Conservation (phyloP, 2,797 vertebrate species). For the Chaetophractus vellerosus region DNA sequence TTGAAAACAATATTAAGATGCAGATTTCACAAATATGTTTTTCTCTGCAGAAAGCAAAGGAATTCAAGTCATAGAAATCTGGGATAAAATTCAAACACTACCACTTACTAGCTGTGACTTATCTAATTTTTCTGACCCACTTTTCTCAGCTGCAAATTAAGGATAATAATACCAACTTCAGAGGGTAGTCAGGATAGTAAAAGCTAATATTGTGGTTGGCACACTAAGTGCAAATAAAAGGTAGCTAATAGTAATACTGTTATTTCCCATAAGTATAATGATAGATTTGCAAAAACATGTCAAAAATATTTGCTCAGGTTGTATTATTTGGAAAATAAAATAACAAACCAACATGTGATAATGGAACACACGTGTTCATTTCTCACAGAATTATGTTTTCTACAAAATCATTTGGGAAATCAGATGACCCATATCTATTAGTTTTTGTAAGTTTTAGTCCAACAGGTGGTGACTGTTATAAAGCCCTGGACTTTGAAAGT, state of each 20-base stretch:
- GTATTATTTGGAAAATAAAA: background rate
- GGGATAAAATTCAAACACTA: slow-evolving; percentile 28
- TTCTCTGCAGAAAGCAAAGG: background rate
- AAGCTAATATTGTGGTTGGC: background rate
- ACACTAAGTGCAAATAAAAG: slow-evolving; percentile 22
- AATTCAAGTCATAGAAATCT: slow-evolving; percentile 6
- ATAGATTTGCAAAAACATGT: background rate
- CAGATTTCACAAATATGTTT: background rate
- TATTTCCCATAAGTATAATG: background rate
- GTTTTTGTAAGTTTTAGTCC: slow-evolving; percentile 1
- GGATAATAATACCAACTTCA: background rate
- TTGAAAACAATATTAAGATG: background rate
- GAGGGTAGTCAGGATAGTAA: background rate
- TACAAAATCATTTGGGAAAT: slow-evolving; percentile 24
- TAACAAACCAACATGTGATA: background rate
- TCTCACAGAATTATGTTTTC: background rate
- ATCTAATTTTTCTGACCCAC: background rate
- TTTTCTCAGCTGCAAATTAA: background rate
- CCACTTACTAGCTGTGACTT: background rate
- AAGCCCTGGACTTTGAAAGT: slow-evolving; percentile 10
- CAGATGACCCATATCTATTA: background rate
- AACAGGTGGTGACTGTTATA: background rate
- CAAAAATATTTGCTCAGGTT: background rate
- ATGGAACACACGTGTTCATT: background rate
- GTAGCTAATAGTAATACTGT: background rate